Percentiles rank a stretch among this genome's conserved stretches.
Conservation (phyloP, 1,140 invertebrate genomes). For the Chymomyza costata region DNA sequence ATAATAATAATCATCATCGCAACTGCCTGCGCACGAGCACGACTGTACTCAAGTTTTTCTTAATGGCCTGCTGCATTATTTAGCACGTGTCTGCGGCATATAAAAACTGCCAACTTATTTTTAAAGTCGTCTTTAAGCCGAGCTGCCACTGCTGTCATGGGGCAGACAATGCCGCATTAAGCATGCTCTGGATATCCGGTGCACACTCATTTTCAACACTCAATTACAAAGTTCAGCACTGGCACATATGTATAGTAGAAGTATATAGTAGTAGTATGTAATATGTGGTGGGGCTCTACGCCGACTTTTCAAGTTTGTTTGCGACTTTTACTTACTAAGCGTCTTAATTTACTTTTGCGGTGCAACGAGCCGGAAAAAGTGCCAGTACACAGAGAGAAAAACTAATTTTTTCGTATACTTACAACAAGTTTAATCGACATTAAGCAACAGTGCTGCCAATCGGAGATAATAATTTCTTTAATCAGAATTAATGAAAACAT, state of each 20-base stretch:
- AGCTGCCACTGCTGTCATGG: too few relatives aligned
- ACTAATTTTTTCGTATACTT: too few relatives aligned
- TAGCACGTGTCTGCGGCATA: slow-evolving; percentile 52
- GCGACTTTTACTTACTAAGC: slow-evolving; percentile 54
- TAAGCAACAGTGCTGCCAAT: too few relatives aligned
- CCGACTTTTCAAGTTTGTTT: slow-evolving; percentile 36
- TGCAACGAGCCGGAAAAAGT: slow-evolving; percentile 55
- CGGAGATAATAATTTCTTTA: too few relatives aligned
- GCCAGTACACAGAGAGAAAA: too few relatives aligned
- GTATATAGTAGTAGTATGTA: too few relatives aligned
- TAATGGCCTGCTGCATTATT: slow-evolving; percentile 67
- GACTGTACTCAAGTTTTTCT: slow-evolving; percentile 8
- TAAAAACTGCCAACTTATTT: slow-evolving; percentile 44
- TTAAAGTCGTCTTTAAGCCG: slow-evolving; percentile 59
- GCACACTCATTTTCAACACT: slow-evolving; percentile 16
- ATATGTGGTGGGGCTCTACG: slow-evolving; percentile 10
- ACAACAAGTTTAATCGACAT: too few relatives aligned
- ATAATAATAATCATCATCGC: not conserved
- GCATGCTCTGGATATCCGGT: slow-evolving; percentile 6
- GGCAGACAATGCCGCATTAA: slow-evolving; percentile 58
- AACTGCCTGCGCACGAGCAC: slow-evolving; percentile 27
- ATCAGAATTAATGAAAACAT: too few relatives aligned
- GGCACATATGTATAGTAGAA: too few relatives aligned
- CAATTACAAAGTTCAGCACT: slow-evolving; percentile 49
- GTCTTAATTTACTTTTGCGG: slow-evolving; percentile 69